Evolutionary conservation across 2,113 vertebrate species (phyloP).

Genomic region (Bubo scandiacus): DNA sequence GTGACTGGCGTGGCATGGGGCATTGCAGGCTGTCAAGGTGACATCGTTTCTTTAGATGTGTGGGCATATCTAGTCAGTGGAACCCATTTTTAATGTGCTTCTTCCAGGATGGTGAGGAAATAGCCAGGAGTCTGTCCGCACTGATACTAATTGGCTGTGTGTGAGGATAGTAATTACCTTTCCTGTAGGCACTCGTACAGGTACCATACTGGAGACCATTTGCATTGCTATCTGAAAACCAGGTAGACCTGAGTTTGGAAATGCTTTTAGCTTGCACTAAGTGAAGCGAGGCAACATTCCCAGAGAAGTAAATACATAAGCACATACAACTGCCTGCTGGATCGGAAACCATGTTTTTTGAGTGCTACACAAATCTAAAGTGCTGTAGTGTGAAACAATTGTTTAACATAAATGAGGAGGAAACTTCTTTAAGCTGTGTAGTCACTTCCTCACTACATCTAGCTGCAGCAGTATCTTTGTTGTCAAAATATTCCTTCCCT

Average conservation of each 20-base stretch:
- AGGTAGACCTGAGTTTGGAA: neutral
- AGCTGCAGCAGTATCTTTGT: neutral
- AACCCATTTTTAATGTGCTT: neutral
- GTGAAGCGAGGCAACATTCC: neutral
- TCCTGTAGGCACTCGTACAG: rapidly evolving
- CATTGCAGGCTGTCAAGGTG: neutral
- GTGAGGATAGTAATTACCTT: neutral
- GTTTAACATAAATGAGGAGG: neutral
- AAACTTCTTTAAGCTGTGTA: neutral
- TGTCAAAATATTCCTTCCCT: slow-evolving; percentile 6
- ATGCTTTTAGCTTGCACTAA: neutral
- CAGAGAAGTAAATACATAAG: neutral
- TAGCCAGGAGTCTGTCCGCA: neutral
- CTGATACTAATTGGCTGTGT: neutral
- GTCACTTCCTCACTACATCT: neutral
- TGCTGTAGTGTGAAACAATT: neutral
- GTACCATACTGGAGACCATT: neutral
- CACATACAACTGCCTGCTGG: neutral
- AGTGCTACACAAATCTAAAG: neutral
- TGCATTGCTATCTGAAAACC: neutral
- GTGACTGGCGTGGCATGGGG: neutral
- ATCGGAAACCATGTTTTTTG: neutral
- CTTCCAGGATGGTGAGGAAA: neutral
- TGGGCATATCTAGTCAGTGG: neutral
- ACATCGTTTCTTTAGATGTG: neutral